Base-by-base conservation (phyloP, 2,888 invertebrate genomes). In the Melinaea marsaeus region DNA sequence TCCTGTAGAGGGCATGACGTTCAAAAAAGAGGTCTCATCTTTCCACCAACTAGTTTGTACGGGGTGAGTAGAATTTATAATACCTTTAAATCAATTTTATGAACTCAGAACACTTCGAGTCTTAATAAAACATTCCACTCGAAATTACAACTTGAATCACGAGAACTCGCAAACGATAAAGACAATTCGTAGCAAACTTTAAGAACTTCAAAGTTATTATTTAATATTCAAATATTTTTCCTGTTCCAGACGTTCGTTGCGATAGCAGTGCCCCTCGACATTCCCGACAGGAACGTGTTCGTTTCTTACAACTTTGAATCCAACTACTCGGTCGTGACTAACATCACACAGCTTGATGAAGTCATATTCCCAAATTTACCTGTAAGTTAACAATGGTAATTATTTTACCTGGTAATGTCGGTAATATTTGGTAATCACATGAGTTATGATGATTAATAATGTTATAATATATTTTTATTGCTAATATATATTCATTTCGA, bases 221-320 rank as follows among this genome's bases (percentile, higher is more conserved):
- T 51, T 32, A 51, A 51, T 51, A 51, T 51, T 51, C 22, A 51
- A 51, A 51, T 51, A 51, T n/a, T 51, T 32, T 51, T 51, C 32
- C 58, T 22, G 55, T 85, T 86, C 33, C 82, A 95, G 95, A 85
- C 94, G 22, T 93, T 95, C 75, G 75, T 94, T 11, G 95, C 95
- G 0, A 89, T 95, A 66, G 94, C 95, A 0, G 90, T 95, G 51
- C 95, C 95, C 0, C 79, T 95, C 22, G 94, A 94, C 72, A 86
- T 94, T 3, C 93, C 93, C 0, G 92, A 94, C 69, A 93, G 93
- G 70, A 93, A 94, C 77, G 92, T 95, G 5, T 95, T 94, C 73
- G 84, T 95, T 60, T 94, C 95, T 0, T 94, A 94, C 77, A 95
- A 95, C 84, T 94, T 95, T 75, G 95, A 95, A 75, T 92, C 94